Conservation (phyloP, 2,797 vertebrate species). For the Valencia hispanica region DNA sequence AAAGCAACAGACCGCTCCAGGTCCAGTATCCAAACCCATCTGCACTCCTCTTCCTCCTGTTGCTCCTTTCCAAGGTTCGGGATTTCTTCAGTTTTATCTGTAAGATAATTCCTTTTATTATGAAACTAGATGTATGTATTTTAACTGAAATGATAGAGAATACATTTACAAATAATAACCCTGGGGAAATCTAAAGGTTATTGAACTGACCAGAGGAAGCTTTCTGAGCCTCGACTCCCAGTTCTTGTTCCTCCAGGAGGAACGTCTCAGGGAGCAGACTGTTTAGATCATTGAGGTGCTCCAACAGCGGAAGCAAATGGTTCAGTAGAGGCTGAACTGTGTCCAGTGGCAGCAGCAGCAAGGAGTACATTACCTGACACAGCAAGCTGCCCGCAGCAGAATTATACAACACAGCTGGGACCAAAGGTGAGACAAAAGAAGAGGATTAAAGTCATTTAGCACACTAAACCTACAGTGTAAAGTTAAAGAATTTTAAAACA, state of each 20-base stretch:
- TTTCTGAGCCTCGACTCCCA: slow-evolving; percentile 68
- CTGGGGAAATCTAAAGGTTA: background rate
- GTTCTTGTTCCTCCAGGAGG: slow-evolving; percentile 79
- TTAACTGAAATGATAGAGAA: background rate
- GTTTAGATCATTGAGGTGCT: slow-evolving; percentile 83
- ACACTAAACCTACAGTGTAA: slow-evolving; percentile 10
- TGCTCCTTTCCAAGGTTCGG: slow-evolving; percentile 32
- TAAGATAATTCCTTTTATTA: slow-evolving; percentile 12
- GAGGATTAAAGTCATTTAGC: slow-evolving; percentile 20
- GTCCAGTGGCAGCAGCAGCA: slow-evolving; percentile 81
- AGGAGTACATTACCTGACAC: slow-evolving; percentile 84
- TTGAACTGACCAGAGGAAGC: slow-evolving; percentile 57
- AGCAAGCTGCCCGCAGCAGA: slow-evolving; percentile 84
- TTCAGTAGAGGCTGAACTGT: slow-evolving; percentile 80
- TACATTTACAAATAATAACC: background rate
- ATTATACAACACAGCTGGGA: slow-evolving; percentile 81
- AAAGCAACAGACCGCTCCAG: slow-evolving; percentile 83
- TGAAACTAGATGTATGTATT: background rate
- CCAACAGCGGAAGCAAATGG: slow-evolving; percentile 80
- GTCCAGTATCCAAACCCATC: slow-evolving; percentile 85
- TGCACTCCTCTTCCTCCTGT: slow-evolving; percentile 62
- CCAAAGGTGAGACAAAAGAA: slow-evolving; percentile 11
- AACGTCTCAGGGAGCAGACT: slow-evolving; percentile 79
- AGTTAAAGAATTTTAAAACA: background rate
- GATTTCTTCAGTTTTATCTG: slow-evolving; percentile 71